Evolutionary conservation across 2,888 invertebrate species (phyloP).

Genomic region (Seladonia tumulorum): DNA sequence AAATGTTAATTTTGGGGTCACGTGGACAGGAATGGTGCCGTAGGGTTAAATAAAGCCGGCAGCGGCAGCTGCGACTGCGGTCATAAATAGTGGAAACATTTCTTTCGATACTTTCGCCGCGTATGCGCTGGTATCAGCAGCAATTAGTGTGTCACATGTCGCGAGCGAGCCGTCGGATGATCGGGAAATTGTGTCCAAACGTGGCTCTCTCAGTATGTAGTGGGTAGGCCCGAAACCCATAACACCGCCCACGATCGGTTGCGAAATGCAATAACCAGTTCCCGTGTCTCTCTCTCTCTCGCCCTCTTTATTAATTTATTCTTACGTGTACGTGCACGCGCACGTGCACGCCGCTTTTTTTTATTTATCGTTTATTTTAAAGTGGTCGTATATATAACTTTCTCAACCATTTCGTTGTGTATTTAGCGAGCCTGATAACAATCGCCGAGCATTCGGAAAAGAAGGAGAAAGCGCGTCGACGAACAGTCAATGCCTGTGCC

Average conservation of each 20-base stretch:
- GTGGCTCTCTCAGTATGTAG: no score
- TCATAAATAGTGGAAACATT: not conserved
- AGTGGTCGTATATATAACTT: not conserved
- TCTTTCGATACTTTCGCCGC: not conserved
- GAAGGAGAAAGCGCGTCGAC: constrained; percentile 11
- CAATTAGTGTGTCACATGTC: not conserved
- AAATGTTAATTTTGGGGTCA: no score
- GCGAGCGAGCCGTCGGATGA: not conserved
- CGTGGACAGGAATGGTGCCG: no score
- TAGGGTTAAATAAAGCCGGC: no score
- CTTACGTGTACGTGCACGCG: not conserved
- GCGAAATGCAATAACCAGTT: constrained; percentile 23
- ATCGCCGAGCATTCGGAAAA: not conserved
- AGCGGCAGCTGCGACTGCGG: not conserved
- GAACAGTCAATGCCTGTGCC: constrained; percentile 35
- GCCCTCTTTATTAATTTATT: not conserved
- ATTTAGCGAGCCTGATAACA: constrained; percentile 34
- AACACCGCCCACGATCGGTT: not conserved
- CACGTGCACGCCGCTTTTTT: not conserved
- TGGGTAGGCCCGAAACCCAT: not conserved
- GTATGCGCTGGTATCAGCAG: not conserved
- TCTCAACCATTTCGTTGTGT: constrained; percentile 35
- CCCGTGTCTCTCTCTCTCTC: not conserved
- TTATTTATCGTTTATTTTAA: no score
- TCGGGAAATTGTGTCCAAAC: not conserved